phyloP scores from a whole-genome alignment of 2,113 vertebrate species.

The Hippoglossus stenolepis region DNA sequence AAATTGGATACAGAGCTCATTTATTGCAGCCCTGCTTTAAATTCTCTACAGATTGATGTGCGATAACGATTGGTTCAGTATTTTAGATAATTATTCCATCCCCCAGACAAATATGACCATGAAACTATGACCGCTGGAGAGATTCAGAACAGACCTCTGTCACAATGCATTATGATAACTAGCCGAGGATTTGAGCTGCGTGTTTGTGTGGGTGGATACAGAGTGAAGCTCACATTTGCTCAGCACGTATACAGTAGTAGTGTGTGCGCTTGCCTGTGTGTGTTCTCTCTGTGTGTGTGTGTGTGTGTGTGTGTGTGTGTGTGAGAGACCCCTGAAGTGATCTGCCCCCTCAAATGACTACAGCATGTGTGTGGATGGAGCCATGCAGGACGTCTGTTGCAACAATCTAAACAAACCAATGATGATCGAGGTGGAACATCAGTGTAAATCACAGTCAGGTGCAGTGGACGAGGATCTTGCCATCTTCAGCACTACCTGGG shows the following conservation, averaged over 20 bases:
- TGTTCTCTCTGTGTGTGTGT: conserved; percentile 2
- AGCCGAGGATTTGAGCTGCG: not conserved
- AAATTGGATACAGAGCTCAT: conserved; percentile 1
- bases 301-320: not conserved
- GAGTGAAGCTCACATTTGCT: conserved; percentile 4
- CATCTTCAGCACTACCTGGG: not conserved
- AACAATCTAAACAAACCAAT: conserved; percentile 4
- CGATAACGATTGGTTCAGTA: conserved; percentile 24
- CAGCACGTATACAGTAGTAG: not conserved
- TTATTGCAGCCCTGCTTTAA: conserved; percentile 9
- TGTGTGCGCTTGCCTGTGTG: not conserved
- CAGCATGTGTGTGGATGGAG: not conserved
- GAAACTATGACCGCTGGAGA: conserved; percentile 13
- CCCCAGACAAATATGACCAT: conserved; percentile 12
- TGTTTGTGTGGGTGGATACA: not conserved
- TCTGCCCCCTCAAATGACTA: not conserved
- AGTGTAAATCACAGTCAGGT: conserved; percentile 23
- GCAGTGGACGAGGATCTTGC: not conserved
- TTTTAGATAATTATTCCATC: conserved; percentile 17
- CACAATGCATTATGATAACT: not conserved
- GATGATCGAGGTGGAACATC: not conserved
- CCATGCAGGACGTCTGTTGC: not conserved
- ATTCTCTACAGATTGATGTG: conserved; percentile 6
- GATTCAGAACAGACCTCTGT: conserved; percentile 20
- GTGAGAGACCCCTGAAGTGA: not conserved